phyloP scores from a whole-genome alignment of 2,113 vertebrate species.

The Dasypus novemcinctus region DNA sequence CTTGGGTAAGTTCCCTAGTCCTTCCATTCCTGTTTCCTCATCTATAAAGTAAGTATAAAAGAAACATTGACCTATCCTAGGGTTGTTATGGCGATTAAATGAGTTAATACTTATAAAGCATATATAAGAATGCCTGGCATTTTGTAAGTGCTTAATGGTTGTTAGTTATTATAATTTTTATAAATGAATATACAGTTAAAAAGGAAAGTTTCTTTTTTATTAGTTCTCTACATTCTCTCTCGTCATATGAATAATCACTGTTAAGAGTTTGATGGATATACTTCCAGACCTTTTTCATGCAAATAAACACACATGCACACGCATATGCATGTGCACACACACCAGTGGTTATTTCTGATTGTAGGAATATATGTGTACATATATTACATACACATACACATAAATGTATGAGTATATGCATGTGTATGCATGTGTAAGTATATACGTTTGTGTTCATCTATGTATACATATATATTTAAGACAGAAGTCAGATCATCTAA shows the following conservation, averaged over 20 bases:
- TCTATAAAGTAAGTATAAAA: not conserved
- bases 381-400: not conserved
- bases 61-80: not conserved
- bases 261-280: not conserved
- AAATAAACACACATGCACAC: not conserved
- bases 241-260: not conserved
- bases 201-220: not conserved
- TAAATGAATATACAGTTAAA: not conserved
- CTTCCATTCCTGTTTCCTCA: not conserved
- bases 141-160: not conserved
- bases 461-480: not conserved
- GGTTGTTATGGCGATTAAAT: not conserved
- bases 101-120: not conserved
- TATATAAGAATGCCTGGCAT: not conserved
- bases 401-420: not conserved
- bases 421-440: not conserved
- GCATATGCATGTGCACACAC: not conserved
- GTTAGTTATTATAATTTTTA: constrained; percentile 27
- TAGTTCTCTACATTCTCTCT: constrained; percentile 5
- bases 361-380: not conserved
- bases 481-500: not conserved
- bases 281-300: not conserved
- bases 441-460: not conserved
- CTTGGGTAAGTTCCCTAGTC: not conserved
- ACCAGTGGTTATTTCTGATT: not conserved